A percentile compares a stretch with the other conserved stretches of the same genome.
These are phyloP conservation scores for Cladorhizidae sp. DNA, from an alignment of 37 sponge, comb jelly and placozoan species.

Conservation along the genomic window DNA sequence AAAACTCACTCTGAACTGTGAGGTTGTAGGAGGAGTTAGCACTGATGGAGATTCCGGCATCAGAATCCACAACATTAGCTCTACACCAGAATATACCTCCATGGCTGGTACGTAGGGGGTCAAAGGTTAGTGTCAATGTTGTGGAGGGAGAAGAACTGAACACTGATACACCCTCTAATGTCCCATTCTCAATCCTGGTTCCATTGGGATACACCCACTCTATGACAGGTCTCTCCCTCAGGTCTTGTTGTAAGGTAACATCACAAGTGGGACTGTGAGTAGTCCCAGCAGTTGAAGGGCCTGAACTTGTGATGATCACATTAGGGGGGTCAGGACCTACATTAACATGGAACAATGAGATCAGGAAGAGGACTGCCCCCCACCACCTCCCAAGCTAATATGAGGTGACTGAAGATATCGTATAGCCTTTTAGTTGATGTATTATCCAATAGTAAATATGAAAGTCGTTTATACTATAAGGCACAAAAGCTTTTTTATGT, in stretches of 20 bases:
- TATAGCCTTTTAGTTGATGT: no score
- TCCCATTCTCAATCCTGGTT: neutral
- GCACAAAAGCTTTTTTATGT: no score
- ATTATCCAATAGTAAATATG: no score
- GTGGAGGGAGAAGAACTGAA: neutral
- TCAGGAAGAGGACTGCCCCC: no score
- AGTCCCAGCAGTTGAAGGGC: constrained; percentile 12
- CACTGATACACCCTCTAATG: neutral
- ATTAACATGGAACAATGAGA: no score
- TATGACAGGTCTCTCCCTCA: neutral
- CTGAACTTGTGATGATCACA: neutral
- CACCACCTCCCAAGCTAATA: no score
- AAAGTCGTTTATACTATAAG: no score
- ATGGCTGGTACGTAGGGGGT: constrained; percentile 1
- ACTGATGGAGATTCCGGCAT: neutral
- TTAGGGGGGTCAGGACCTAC: no score
- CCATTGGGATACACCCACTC: neutral
- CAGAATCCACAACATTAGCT: neutral
- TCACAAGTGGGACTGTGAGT: constrained; percentile 22
- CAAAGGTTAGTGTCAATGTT: neutral
- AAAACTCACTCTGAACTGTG: neutral
- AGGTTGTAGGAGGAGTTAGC: neutral
- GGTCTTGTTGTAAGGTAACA: neutral
- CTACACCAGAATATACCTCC: neutral
- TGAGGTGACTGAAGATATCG: no score